phyloP scores from a whole-genome alignment of 2,888 invertebrate species.

The Hypselothyrea guttata region DNA sequence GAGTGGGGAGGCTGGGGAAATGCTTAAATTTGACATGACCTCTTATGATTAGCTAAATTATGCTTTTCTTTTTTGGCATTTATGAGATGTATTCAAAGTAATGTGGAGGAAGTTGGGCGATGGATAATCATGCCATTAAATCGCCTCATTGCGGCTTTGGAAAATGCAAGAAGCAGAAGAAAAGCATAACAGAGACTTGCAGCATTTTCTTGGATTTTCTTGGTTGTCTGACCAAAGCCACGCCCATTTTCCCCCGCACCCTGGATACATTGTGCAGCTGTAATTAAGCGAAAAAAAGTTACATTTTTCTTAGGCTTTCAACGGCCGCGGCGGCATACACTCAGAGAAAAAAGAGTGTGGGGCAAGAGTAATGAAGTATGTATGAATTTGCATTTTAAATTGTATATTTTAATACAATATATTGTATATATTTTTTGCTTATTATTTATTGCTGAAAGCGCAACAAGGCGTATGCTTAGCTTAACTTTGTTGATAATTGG shows the following conservation, averaged over 20 bases:
- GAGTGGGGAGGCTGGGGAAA: constrained; percentile 26
- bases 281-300: constrained; percentile 60
- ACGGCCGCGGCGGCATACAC: constrained; percentile 35
- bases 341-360: constrained; percentile 6
- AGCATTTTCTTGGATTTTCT: constrained; percentile 41
- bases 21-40: constrained; percentile 67
- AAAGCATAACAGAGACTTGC: neutral
- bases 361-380: constrained; percentile 22
- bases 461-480: constrained; percentile 75
- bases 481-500: constrained; percentile 75
- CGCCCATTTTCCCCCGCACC: neutral
- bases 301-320: constrained; percentile 68
- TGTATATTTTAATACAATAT: constrained; percentile 53
- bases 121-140: constrained; percentile 63
- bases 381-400: constrained; percentile 73
- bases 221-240: constrained; percentile 42
- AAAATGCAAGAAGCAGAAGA: constrained; percentile 33
- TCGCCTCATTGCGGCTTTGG: constrained; percentile 37
- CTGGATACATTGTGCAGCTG: constrained; percentile 32
- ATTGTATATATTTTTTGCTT: constrained; percentile 37
- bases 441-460: constrained; percentile 68
- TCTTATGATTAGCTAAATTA: constrained; percentile 72
- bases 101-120: constrained; percentile 30
- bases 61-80: constrained; percentile 40
- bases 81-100: constrained; percentile 11